Base-by-base conservation (phyloP, 2,888 invertebrate genomes). In the Epistrophe eligans region DNA sequence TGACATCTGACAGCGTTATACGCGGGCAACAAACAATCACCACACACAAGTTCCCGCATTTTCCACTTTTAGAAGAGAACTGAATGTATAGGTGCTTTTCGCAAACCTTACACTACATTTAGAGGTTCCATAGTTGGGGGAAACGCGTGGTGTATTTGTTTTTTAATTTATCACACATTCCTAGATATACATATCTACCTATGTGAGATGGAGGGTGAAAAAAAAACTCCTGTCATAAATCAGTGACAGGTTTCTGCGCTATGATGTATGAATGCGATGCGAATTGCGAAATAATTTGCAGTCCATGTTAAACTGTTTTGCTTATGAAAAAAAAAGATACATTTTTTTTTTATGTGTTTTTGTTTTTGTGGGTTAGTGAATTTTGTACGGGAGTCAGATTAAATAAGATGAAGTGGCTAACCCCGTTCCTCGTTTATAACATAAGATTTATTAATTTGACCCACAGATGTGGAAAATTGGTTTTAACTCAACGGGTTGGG, bases 171-270 rank as follows among this genome's bases (percentile, higher is more conserved):
- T 77, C 77, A 85, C 52, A 79, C 62, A 85, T 64, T 38, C 24
- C 28, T 7, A 15, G 2, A 11, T 11, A 24, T 13, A n/a, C n/a
- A n/a, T n/a, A n/a, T n/a, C n/a, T n/a, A n/a, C n/a, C n/a, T n/a
- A n/a, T 9, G 15, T 55, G 17, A 77, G 73, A 82, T 82, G 82
- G 15, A 19, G 40, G 24, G 17, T 77, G 77, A 77, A 82, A 82
- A 77, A 82, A 82, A 77, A 85, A 82, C 73, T 82, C 71, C 72
- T 85, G 85, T 82, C 84, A 85, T 85, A 85, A 85, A 85, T 85
- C 85, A 85, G 71, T 85, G 84, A 81, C 84, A 85, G 81, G 84
- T 85, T 85, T 73, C 52, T 81, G 73, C 40, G 77, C 67, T 40
- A 77, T 81, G 84, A 85, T 85, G 77, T 81, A 84, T 84, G 81